phyloP scores from a whole-genome alignment of 2,113 vertebrate genomes.

The Camelus dromedarius region DNA sequence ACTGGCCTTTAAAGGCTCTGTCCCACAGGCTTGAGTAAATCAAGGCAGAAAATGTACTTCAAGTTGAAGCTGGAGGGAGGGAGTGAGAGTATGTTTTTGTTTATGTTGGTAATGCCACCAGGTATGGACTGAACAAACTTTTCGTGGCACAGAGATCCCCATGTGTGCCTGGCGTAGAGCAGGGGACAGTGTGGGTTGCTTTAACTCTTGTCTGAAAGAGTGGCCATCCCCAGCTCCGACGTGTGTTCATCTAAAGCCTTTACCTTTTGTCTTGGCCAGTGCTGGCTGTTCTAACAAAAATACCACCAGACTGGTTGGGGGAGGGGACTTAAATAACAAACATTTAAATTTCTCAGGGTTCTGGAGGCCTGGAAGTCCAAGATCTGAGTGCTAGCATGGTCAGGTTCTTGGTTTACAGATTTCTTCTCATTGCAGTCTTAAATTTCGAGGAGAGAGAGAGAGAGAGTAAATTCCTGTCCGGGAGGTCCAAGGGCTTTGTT shows the following conservation, averaged over 20 bases:
- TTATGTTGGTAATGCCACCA: not conserved
- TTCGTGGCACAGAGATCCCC: not conserved
- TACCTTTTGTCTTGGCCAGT: not conserved
- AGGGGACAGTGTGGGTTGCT: too few relatives aligned
- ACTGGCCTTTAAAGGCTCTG: not conserved
- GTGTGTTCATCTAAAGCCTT: fast-evolving
- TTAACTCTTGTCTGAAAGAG: not conserved
- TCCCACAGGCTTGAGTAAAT: not conserved
- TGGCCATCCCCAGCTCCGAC: fast-evolving
- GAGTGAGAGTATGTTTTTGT: not conserved
- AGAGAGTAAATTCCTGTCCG: not conserved
- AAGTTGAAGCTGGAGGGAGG: fast-evolving
- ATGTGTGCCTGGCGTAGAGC: not conserved
- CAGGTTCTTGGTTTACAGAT: not conserved
- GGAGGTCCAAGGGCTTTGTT: not conserved
- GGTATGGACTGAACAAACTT: not conserved
- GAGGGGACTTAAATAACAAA: too few relatives aligned
- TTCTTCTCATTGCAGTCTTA: fast-evolving
- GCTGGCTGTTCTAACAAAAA: not conserved
- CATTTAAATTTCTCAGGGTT: fast-evolving
- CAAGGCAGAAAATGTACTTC: not conserved
- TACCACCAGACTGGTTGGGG: fast-evolving
- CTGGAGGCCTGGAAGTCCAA: not conserved
- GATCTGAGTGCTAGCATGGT: not conserved
- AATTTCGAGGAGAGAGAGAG: fast-evolving